phyloP scores from a whole-genome alignment of 1,140 invertebrate genomes.

The Armadillidium nasatum region DNA sequence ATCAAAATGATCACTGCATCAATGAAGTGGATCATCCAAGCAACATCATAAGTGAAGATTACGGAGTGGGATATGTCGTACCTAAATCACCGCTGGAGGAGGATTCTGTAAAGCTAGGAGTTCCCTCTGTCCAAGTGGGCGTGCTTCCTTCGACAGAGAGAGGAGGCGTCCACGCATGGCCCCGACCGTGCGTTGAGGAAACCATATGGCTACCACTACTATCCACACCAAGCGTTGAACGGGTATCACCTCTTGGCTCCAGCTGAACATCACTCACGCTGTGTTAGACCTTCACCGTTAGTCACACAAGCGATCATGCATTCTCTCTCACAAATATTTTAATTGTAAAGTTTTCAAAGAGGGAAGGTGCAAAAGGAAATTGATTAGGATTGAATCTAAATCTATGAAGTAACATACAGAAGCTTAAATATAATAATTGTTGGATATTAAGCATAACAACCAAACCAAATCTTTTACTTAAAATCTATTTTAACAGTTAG shows the following conservation, averaged over 20 bases:
- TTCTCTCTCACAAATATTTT: not conserved
- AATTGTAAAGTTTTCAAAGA: conserved; percentile 7
- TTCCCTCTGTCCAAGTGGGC: conserved; percentile 97
- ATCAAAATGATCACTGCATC: conserved; percentile 1
- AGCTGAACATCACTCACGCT: conserved; percentile 58
- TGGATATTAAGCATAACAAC: too few relatives aligned
- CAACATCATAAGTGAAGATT: conserved; percentile 5
- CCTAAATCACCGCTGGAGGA: conserved; percentile 87
- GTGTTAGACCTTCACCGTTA: conserved; percentile 24
- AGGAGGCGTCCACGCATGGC: conserved; percentile 72
- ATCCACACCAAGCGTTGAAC: conserved; percentile 66
- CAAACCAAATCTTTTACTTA: too few relatives aligned
- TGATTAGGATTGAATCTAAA: not conserved
- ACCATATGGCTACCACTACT: conserved; percentile 52
- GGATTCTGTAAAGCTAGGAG: conserved; percentile 92
- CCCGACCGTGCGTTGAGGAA: conserved; percentile 55
- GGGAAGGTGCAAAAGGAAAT: conserved; percentile 34
- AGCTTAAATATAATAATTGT: too few relatives aligned
- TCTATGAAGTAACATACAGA: too few relatives aligned
- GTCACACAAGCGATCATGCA: not conserved
- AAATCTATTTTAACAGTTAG: too few relatives aligned
- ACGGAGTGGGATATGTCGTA: conserved; percentile 47
- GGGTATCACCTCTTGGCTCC: conserved; percentile 59
- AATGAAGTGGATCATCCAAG: not conserved
- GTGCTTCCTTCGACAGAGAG: conserved; percentile 80